A percentile compares a stretch with the other conserved stretches of the same genome.
Conservation (phyloP, 2,797 vertebrate genomes). For the Streptopelia turtur region DNA sequence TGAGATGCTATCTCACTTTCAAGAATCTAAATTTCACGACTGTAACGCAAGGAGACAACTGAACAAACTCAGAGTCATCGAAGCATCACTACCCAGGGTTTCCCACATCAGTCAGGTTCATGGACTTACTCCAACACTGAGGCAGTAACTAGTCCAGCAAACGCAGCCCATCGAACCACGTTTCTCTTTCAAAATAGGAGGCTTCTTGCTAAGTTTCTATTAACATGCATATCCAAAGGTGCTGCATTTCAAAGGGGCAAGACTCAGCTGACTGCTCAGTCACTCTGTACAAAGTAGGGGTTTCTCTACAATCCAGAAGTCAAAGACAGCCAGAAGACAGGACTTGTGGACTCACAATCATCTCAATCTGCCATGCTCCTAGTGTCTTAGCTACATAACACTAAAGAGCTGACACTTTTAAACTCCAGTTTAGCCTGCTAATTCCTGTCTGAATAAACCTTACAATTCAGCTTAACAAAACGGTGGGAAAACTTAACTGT, state of each 20-base stretch:
- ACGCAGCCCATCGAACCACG: not conserved
- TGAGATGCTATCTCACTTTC: not conserved
- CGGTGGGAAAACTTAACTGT: not conserved
- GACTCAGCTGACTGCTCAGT: not conserved
- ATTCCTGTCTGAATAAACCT: not conserved
- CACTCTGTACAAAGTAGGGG: not conserved
- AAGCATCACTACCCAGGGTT: rapidly evolving
- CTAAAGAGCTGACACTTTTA: not conserved
- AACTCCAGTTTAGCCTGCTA: not conserved
- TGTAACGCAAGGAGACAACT: not conserved
- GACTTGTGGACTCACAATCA: not conserved
- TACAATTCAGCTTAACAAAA: not conserved
- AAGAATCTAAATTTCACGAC: not conserved
- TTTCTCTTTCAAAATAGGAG: not conserved
- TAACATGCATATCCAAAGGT: not conserved
- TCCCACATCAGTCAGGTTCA: not conserved
- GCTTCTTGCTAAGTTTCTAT: not conserved
- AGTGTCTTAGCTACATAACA: not conserved
- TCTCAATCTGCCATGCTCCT: not conserved
- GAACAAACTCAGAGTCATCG: not conserved
- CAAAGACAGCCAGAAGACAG: not conserved
- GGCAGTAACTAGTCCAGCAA: not conserved
- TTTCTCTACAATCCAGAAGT: not conserved
- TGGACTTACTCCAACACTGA: not conserved
- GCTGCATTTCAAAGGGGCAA: not conserved